Evolutionary conservation across 2,797 vertebrate genomes (phyloP), one percentile per base, ranked within the genome.

Genomic region (Silurus lanzhouensis): DNA sequence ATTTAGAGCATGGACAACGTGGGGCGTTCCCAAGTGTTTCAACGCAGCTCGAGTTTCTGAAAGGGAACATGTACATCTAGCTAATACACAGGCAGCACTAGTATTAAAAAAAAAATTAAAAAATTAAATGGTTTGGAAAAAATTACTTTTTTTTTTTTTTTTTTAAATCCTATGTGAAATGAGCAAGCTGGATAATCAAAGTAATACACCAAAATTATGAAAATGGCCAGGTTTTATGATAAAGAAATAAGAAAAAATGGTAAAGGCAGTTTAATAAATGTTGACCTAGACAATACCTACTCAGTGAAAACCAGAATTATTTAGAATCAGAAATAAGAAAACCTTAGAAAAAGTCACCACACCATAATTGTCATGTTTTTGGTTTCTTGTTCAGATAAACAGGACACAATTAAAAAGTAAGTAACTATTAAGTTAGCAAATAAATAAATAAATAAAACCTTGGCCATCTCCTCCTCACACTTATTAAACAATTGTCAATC

Each of bases 201-300:
- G 72, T 84, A 81, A 74, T 78, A 67, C 84, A 57, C 63, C 13
- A 85, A 82, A 58, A 61, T 76, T 57, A 76, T 57, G 4, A 17
- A 76, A 76, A 27, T 6, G 2, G 15, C 25, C 8, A 31, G 15
- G 52, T 2, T 9, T 15, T 10, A 6, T 52, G 14, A 52, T 55
- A 72, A 72, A 48, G 13, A 17, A 25, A 14, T 55, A 25, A 74
- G 13, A 55, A 5, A 12, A 5, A 25, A 55, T 74, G 14, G 13
- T 15, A 75, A 55, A 57, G 52, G 27, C 14, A 55, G 8, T 7
- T 71, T 5, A 52, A 25, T 25, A 75, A 19, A 48, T 13, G 44
- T 75, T 71, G 38, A 71, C 68, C 38, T 27, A n/a, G 22, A 52
- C 46, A 74, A 74, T 52, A 6, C 48, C n/a, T 75, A 75, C 72